Base-by-base conservation (phyloP, 2,888 invertebrate genomes). In the Cynaeus angustus region DNA sequence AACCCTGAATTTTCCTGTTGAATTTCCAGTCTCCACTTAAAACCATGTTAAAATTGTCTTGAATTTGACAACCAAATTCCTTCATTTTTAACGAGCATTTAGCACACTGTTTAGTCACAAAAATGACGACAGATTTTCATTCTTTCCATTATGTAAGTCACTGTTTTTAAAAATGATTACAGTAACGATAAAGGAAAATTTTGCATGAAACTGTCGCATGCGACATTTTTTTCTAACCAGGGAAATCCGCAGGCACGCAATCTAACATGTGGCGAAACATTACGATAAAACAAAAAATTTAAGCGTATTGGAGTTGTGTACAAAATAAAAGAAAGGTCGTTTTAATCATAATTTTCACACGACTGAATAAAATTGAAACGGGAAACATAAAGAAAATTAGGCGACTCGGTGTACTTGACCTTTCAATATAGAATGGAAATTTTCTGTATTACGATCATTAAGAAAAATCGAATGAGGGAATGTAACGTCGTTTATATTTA, bases 121-220 rank as follows among this genome's bases (percentile, higher is more conserved):
- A 5, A 37, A 2, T 37, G 6, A 37, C 37, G 6, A 30, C 30
- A 37, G 37, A 37, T 37, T n/a, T 37, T 37, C 8, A n/a, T 37
- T 7, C 9, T 8, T 7, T 2, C 37, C 37, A 2, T 37, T 37
- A 37, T 37, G n/a, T 37, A 37, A 37, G 9, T 37, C 7, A n/a
- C 2, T 21, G 21, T 21, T 21, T 21, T 21, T 21, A 21, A 21
- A 21, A 21, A 21, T 7, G 9, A 37, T n/a, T 37, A 2, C 37
- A n/a, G 7, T 16, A 2, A 4, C 26, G 48, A 50, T 28, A 26
- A 21, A 4, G 21, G 21, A 50, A 50, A 7, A n/a, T 21, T 21
- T 50, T 48, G 26, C 9, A 8, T 48, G 26, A 21, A 48, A 21
- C 26, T 16, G 21, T 21, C 12, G 48, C 48, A 50, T 50, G 48